Base-by-base conservation (phyloP, 2,888 invertebrate genomes). In the Drosophila mayaguana region DNA sequence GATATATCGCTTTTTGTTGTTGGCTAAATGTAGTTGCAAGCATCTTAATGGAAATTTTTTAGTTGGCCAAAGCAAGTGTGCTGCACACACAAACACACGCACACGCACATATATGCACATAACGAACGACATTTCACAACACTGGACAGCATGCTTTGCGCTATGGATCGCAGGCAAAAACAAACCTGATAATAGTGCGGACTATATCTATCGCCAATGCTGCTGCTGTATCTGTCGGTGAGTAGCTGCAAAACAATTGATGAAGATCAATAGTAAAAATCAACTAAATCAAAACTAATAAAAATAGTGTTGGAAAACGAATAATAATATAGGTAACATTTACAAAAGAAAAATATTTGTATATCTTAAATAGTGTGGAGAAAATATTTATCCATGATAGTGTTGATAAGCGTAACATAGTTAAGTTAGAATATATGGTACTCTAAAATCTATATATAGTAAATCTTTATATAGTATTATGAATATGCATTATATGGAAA, bases 141-240 rank as follows among this genome's bases (percentile, higher is more conserved):
- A 61, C 63, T 56, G 63, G 43, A 45, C 63, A 50, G 38, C 71
- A 63, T 63, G 69, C 71, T 56, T 50, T 66, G 59, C 67, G 61
- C 55, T 54, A 20, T 48, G 48, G 70, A 46, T 54, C 38, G 45
- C 48, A 40, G 50, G 48, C 48, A 32, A 50, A 32, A 18, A 85
- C 90, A 85, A 91, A 90, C 91, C 91, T 91, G 85, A 86, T 90
- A 89, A 72, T 91, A 91, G 71, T 83, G 78, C 16, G 90, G 81
- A 80, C 86, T 90, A 83, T 91, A 91, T 85, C 90, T 90, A 74
- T 91, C 91, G 64, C 90, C 90, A 73, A 91, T 91, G 70, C 78
- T 88, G 90, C 81, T 91, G 80, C 75, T 89, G 79, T 90, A 90
- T 80, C 88, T 89, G 83, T 89, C 90, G 66, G 71, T 81, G 64